Conservation (phyloP, 1,140 invertebrate genomes). For the Lepidotrigona ventralis region DNA sequence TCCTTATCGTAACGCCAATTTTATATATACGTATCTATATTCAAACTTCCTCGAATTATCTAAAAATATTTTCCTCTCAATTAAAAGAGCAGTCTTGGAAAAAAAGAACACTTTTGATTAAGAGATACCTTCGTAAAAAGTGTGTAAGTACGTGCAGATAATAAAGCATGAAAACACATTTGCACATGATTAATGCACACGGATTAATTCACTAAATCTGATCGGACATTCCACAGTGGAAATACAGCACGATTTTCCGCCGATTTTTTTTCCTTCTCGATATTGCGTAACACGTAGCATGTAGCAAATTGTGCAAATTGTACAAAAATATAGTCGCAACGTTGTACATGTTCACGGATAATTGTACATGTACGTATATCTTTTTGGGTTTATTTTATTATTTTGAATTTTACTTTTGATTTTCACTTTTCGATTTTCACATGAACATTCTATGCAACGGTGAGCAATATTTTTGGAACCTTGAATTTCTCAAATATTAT, state of each 20-base stretch:
- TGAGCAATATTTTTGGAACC: too few species aligned
- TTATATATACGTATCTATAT: not conserved
- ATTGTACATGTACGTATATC: not conserved
- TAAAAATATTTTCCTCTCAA: not conserved
- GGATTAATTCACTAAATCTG: not conserved
- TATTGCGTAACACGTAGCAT: slow-evolving; percentile 28
- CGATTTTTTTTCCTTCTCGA: not conserved
- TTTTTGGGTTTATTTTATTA: slow-evolving; percentile 1
- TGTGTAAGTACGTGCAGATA: not conserved
- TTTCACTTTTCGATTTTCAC: not conserved
- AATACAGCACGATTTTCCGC: not conserved
- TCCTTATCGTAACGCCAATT: not conserved
- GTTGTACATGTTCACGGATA: not conserved
- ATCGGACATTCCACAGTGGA: not conserved
- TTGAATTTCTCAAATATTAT: too few species aligned
- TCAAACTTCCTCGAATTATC: not conserved
- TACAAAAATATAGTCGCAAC: not conserved
- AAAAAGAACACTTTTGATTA: not conserved
- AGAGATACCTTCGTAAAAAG: not conserved
- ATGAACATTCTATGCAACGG: not conserved
- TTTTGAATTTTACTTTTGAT: too few species aligned
- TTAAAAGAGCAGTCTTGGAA: not conserved
- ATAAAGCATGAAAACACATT: not conserved
- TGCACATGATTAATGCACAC: not conserved
- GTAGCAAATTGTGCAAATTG: slow-evolving; percentile 1